Conservation (phyloP, 2,797 vertebrate genomes). For the Tragelaphus oryx region DNA sequence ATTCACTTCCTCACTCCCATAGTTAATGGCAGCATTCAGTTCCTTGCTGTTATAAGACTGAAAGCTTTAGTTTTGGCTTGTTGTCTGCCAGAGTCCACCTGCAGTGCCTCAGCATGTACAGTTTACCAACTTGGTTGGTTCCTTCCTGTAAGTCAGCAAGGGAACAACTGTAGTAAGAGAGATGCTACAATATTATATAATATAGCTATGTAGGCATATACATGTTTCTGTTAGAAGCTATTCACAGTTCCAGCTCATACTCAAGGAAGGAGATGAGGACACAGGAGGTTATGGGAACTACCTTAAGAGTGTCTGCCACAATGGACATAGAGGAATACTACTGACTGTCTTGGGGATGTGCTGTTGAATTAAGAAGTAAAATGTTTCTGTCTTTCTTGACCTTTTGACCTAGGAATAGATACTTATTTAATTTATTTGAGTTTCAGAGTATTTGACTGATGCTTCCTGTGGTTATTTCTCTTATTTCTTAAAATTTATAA, state of each 20-base stretch:
- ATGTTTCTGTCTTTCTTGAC: neutral
- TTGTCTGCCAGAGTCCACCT: neutral
- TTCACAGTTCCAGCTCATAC: neutral
- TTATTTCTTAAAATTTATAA: conserved; percentile 38
- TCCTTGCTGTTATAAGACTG: neutral
- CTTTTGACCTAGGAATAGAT: neutral
- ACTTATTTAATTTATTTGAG: neutral
- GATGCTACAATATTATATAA: neutral
- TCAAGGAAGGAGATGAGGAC: neutral
- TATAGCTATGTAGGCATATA: neutral
- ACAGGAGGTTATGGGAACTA: neutral
- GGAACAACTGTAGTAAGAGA: neutral
- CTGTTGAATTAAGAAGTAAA: neutral
- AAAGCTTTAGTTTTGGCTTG: neutral
- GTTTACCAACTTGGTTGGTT: neutral
- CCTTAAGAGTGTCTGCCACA: neutral
- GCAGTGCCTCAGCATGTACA: neutral
- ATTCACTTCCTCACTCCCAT: neutral
- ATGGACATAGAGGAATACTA: neutral
- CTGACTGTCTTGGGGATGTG: neutral
- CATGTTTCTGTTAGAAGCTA: neutral
- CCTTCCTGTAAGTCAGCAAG: neutral
- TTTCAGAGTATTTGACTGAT: conserved; percentile 13
- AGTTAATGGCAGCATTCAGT: neutral
- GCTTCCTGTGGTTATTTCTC: neutral